Percentiles rank a stretch among this genome's conserved stretches.
Conservation (phyloP, 2,113 vertebrate genomes). For the Circaetus gallicus region DNA sequence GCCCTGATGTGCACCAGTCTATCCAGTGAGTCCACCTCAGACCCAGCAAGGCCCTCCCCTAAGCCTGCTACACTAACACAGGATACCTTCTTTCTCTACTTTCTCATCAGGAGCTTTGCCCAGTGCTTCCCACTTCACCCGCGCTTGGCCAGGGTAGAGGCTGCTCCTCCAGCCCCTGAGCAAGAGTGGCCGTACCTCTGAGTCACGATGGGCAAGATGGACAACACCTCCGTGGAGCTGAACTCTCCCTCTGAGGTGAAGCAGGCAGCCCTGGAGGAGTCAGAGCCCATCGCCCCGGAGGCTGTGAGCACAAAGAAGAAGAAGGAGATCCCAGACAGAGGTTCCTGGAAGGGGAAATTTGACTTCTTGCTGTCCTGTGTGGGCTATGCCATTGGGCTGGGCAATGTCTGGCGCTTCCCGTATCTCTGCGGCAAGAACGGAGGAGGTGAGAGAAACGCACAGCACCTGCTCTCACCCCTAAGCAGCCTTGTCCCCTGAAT, state of each 20-base stretch:
- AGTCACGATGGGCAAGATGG: conserved; percentile 81
- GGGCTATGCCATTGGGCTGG: conserved; percentile 88
- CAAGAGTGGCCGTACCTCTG: not conserved
- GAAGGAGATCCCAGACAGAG: conserved; percentile 78
- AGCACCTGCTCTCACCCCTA: fast-evolving
- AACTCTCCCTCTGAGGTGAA: conserved; percentile 79
- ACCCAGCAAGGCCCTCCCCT: not conserved
- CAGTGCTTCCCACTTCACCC: not conserved
- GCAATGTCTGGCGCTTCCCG: conserved; percentile 91
- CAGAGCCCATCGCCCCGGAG: not conserved
- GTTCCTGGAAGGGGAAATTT: conserved; percentile 89
- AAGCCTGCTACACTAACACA: not conserved
- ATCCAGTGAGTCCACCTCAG: not conserved
- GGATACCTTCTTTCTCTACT: not conserved
- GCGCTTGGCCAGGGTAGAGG: not conserved
- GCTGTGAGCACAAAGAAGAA: conserved; percentile 25
- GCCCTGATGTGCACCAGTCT: not conserved
- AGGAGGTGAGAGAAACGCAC: conserved; percentile 75
- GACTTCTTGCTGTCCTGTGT: conserved; percentile 90
- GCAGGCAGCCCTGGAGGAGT: conserved; percentile 78
- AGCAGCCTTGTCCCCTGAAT: not conserved
- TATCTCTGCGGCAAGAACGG: conserved; percentile 93
- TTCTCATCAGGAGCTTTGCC: not conserved
- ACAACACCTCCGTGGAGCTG: conserved; percentile 77
- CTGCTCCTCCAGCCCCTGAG: not conserved